Evolutionary conservation across 2,888 invertebrate species (phyloP).

Genomic region (Drosophila parthenogenetica): DNA sequence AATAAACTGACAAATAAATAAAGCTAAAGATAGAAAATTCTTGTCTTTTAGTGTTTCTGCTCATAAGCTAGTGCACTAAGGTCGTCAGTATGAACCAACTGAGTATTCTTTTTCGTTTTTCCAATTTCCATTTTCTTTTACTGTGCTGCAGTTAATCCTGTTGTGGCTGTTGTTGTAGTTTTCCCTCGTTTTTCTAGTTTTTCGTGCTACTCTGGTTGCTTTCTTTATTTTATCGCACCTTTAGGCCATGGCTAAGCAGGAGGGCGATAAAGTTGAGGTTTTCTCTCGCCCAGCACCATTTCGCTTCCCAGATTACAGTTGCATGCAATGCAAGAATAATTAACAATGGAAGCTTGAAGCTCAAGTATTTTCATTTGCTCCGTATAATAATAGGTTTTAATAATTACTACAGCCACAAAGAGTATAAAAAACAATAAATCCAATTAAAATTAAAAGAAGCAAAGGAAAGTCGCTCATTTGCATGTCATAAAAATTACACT

Average conservation of each 20-base stretch:
- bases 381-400: slow-evolving; percentile 11
- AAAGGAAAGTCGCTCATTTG: slow-evolving; percentile 47
- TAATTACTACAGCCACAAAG: not conserved
- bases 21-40: too few relatives aligned
- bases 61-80: not conserved
- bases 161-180: slow-evolving; percentile 6
- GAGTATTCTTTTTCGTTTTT: not conserved
- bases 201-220: slow-evolving; percentile 9
- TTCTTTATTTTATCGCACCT: slow-evolving; percentile 69
- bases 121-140: slow-evolving; percentile 23
- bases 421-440: not conserved
- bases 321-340: slow-evolving; percentile 57
- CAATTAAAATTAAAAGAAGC: slow-evolving; percentile 16
- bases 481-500: slow-evolving; percentile 65
- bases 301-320: slow-evolving; percentile 10
- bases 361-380: slow-evolving; percentile 25
- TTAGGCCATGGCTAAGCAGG: slow-evolving; percentile 39
- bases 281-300: slow-evolving; percentile 16
- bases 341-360: slow-evolving; percentile 32
- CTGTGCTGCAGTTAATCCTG: slow-evolving; percentile 22
- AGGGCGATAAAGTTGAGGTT: slow-evolving; percentile 48
- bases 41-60: not conserved
- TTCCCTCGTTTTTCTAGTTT: not conserved
- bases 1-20: too few relatives aligned
- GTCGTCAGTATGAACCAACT: not conserved